Conservation (phyloP, 2,888 invertebrate species). For the Drosophila recens region DNA sequence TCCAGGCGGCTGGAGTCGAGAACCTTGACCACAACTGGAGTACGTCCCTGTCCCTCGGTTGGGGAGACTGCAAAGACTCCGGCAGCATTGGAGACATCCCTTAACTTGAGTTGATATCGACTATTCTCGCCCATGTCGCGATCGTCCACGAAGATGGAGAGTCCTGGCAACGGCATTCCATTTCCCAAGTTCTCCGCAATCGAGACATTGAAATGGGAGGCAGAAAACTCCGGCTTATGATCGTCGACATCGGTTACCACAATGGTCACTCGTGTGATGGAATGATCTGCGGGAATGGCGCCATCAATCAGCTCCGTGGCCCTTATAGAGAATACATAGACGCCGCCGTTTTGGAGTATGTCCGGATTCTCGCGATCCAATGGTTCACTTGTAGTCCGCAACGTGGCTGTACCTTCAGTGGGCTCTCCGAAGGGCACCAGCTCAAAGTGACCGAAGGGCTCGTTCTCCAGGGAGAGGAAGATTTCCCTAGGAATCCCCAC, state of each 20-base stretch:
- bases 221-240: conserved; percentile 90
- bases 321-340: conserved; percentile 90
- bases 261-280: conserved; percentile 90
- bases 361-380: conserved; percentile 91
- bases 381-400: conserved; percentile 88
- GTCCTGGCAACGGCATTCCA: conserved; percentile 89
- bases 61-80: conserved; percentile 89
- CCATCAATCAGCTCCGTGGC: conserved; percentile 91
- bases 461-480: conserved; percentile 89
- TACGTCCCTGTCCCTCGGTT: conserved; percentile 89
- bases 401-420: conserved; percentile 86
- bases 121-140: conserved; percentile 91
- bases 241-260: conserved; percentile 93
- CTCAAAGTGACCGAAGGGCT: conserved; percentile 89
- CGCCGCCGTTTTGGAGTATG: conserved; percentile 91
- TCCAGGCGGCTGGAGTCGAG: conserved; percentile 89
- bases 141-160: conserved; percentile 91
- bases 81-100: conserved; percentile 87
- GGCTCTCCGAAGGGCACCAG: conserved; percentile 86
- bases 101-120: conserved; percentile 88
- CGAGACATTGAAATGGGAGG: conserved; percentile 88
- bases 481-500: conserved; percentile 90
- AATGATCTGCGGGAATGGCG: conserved; percentile 89
- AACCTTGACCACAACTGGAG: conserved; percentile 91
- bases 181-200: conserved; percentile 92